Base-by-base conservation (phyloP, 2,797 vertebrate species). In the Emys orbicularis region DNA sequence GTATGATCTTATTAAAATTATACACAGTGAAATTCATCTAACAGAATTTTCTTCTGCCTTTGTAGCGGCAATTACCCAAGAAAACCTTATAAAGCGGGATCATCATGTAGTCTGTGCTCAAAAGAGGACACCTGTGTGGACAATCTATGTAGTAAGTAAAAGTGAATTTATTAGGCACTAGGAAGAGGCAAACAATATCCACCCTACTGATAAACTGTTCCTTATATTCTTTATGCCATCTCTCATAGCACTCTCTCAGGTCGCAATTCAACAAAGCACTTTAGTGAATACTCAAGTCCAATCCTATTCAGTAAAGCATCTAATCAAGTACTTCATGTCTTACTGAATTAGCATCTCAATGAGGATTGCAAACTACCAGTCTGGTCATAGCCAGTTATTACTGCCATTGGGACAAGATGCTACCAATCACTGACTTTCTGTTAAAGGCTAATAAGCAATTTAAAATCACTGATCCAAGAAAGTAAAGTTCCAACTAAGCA, bases 111-210 rank as follows among this genome's bases (percentile, higher is more conserved):
- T 57, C 6, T 61, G 4, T 98, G 98, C 72, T 31, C 25, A 57
- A 37, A 7, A 50, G 81, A 15, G 16, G 97, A 98, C 52, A 89
- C 2, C 4, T 98, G 98, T 97, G 90, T 96, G 87, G 90, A 97
- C 12, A 96, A 96, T 2, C 90, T 98, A 29, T 98, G 98, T 37
- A 65, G 98, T 98, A 90, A 98, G 98, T 97, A 94, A 82, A 88
- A 91, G 8, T 18, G 31, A 94, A 83, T 54, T 21, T 87, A 85
- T 84, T 84, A 15, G 3, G 12, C 27, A 82, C 1, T 65, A 57
- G 6, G 9, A 49, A 31, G 65, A 68, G 80, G 27, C 27, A 31
- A 94, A 83, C 12, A 68, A 37, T 21, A 11, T 72, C 65, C 19
- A 37, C n/a, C n/a, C 68, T 41, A 12, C 21, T 19, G 21, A 68